phyloP scores from a whole-genome alignment of 2,113 vertebrate genomes.

The Micronycteris hirsuta region DNA sequence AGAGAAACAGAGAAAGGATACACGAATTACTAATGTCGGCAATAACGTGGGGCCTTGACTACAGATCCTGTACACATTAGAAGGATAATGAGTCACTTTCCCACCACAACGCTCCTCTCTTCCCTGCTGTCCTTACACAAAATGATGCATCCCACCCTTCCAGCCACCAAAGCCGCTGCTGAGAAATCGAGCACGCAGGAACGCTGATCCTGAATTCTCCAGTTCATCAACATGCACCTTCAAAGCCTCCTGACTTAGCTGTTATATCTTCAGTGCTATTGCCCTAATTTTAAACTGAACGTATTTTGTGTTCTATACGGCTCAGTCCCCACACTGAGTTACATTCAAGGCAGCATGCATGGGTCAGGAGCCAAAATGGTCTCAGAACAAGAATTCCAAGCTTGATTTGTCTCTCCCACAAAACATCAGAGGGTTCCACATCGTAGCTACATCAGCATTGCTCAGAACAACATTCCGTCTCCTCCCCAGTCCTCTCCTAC shows the following conservation, averaged over 20 bases:
- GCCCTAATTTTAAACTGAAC: neutral
- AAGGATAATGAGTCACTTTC: neutral
- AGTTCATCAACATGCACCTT: neutral
- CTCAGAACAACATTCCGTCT: neutral
- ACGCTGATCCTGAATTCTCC: neutral
- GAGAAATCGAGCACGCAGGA: neutral
- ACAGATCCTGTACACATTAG: neutral
- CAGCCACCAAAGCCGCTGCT: neutral
- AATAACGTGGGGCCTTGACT: neutral
- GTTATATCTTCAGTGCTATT: neutral
- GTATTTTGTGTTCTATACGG: neutral
- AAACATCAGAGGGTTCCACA: neutral
- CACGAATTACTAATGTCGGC: neutral
- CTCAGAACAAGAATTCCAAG: neutral
- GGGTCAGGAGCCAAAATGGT: neutral
- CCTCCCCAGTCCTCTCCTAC: neutral
- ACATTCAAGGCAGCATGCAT: neutral
- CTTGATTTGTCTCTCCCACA: neutral
- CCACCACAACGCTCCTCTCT: rapidly evolving
- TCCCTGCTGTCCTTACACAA: too few relatives aligned
- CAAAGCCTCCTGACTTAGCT: neutral
- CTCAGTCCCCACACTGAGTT: neutral
- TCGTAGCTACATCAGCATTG: neutral
- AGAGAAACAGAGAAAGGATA: neutral
- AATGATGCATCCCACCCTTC: rapidly evolving